phyloP scores from a whole-genome alignment of 2,888 invertebrate genomes.

The Melanargia galathea region DNA sequence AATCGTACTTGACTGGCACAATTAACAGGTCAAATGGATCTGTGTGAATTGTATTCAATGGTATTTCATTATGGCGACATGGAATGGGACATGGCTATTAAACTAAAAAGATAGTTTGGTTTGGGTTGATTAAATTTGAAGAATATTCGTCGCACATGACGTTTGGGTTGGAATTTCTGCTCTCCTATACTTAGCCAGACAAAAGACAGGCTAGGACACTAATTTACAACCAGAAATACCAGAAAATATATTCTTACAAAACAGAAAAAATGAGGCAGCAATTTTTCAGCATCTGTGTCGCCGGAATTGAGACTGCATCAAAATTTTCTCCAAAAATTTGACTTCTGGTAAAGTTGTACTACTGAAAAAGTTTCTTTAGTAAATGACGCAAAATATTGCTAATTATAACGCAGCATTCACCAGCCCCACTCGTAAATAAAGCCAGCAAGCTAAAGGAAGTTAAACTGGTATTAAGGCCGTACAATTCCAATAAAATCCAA shows the following conservation, averaged over 20 bases:
- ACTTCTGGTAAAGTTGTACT: background rate
- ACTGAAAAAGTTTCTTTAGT: background rate
- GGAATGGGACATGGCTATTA: too few relatives aligned
- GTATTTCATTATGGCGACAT: conserved; percentile 10
- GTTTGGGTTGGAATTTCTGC: too few relatives aligned
- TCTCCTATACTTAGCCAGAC: too few relatives aligned
- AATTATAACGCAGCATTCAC: conserved; percentile 22
- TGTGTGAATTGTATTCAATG: conserved; percentile 35
- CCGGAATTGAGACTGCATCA: background rate
- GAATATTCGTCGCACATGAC: too few relatives aligned
- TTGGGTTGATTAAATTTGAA: too few relatives aligned
- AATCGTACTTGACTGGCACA: conserved; percentile 60
- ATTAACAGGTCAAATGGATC: conserved; percentile 53
- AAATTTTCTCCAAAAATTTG: background rate
- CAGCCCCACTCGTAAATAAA: conserved; percentile 23
- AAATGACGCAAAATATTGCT: conserved; percentile 10
- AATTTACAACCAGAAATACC: too few relatives aligned
- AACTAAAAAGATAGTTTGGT: too few relatives aligned
- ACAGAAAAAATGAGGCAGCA: background rate
- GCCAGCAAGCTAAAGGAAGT: conserved; percentile 25
- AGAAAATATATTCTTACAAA: background rate
- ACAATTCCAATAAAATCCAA: conserved; percentile 45
- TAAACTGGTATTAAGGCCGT: conserved; percentile 35
- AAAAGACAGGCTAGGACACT: too few relatives aligned
- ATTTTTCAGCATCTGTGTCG: background rate